These are phyloP conservation scores for Saimiri boliviensis DNA, from an alignment of 2,113 vertebrate genomes.

Conservation along the genomic window DNA sequence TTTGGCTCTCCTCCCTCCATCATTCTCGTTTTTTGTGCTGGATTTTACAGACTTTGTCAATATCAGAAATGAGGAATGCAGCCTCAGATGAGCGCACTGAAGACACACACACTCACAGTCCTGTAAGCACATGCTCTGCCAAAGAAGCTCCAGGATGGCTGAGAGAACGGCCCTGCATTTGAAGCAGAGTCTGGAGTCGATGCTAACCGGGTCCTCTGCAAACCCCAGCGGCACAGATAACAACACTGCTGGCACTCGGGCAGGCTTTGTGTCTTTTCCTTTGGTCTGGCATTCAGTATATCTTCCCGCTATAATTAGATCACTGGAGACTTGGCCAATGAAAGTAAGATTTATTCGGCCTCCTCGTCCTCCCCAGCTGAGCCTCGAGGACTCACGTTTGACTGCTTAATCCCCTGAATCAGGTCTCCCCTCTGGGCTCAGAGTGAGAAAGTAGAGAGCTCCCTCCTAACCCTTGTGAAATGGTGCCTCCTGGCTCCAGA, in stretches of 20 bases:
- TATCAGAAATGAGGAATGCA: not conserved
- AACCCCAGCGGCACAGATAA: not conserved
- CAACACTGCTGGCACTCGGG: not conserved
- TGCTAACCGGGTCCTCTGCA: not conserved
- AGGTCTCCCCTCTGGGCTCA: not conserved
- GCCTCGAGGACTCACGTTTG: not conserved
- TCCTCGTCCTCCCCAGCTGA: not conserved
- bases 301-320: slow-evolving; percentile 30
- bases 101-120: not conserved
- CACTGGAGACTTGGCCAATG: slow-evolving; percentile 39
- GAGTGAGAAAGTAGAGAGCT: not conserved
- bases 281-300: not conserved
- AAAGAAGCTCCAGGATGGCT: not conserved
- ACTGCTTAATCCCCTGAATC: not conserved
- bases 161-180: not conserved
- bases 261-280: not conserved
- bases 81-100: not conserved
- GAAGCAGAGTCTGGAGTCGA: not conserved
- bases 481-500: not conserved
- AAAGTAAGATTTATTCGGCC: slow-evolving; percentile 38
- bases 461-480: not conserved
- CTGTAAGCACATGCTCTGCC: not conserved
- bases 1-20: not conserved
- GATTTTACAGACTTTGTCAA: not conserved
- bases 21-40: not conserved